Conservation (phyloP, 1,140 invertebrate species). For the Sitodiplosis mosellana region DNA sequence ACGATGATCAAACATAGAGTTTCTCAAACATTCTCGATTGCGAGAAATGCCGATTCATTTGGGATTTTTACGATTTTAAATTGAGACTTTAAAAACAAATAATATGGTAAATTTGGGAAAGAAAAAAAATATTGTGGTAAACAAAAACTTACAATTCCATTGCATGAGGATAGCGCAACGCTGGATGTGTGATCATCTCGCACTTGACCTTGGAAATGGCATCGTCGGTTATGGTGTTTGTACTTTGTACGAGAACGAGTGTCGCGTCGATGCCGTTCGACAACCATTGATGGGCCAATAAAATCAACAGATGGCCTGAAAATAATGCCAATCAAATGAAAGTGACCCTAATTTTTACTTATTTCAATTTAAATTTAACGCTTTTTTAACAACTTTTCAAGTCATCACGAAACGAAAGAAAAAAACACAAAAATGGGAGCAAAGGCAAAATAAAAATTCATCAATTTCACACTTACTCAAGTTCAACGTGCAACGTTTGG, state of each 20-base stretch:
- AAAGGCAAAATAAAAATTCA: neutral
- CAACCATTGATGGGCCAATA: constrained; percentile 43
- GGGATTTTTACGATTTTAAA: no score
- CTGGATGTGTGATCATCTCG: constrained; percentile 41
- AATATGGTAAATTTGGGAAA: no score
- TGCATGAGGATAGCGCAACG: constrained; percentile 59
- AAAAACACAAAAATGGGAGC: neutral
- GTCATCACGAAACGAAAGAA: neutral
- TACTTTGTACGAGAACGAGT: constrained; percentile 30
- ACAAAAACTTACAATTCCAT: constrained; percentile 59
- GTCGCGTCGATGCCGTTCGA: constrained; percentile 44
- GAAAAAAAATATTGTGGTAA: no score
- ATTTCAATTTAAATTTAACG: neutral
- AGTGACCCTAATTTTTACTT: neutral
- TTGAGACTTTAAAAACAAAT: no score
- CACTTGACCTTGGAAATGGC: constrained; percentile 59
- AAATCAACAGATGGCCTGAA: constrained; percentile 42
- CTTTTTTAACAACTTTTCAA: neutral
- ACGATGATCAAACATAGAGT: no score
- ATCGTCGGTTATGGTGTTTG: constrained; percentile 29
- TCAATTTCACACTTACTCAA: constrained; percentile 11
- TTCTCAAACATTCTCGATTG: no score
- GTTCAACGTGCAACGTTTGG: constrained; percentile 32
- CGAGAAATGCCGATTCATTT: no score
- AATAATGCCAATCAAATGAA: constrained; percentile 10